A percentile compares a stretch with the other conserved stretches of the same genome.
Conservation (phyloP, 2,797 vertebrate species). For the Lagocephalus sceleratus region DNA sequence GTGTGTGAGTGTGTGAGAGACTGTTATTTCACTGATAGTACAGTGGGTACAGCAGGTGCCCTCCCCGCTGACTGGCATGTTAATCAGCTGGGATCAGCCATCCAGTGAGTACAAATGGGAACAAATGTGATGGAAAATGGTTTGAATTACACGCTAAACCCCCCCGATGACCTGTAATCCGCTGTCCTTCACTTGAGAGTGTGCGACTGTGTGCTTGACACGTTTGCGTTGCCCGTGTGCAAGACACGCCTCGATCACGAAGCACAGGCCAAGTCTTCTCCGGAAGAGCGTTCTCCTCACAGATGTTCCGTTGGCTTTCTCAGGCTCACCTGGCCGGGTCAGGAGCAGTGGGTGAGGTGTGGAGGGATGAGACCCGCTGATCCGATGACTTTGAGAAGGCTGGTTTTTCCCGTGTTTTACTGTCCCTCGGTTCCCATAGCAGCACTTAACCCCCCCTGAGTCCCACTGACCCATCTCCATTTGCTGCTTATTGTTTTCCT, state of each 20-base stretch:
- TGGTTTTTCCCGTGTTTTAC: too few species aligned
- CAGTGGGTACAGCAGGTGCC: constrained; percentile 53
- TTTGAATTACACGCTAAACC: constrained; percentile 74
- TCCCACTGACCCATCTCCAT: constrained; percentile 4
- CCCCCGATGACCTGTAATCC: constrained; percentile 60
- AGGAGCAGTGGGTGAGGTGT: too few species aligned
- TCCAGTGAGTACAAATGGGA: constrained; percentile 72
- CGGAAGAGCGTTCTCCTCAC: constrained; percentile 14
- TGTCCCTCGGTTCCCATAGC: too few species aligned
- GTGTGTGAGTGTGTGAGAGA: constrained; percentile 12
- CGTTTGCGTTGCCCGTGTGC: not conserved
- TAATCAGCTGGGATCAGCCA: constrained; percentile 70
- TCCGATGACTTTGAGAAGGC: too few species aligned
- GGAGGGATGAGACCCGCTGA: too few species aligned
- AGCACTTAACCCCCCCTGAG: too few species aligned
- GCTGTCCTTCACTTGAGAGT: constrained; percentile 48
- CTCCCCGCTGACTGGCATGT: constrained; percentile 59
- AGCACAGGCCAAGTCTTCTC: constrained; percentile 33
- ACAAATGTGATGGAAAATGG: constrained; percentile 78
- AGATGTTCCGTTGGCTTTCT: too few species aligned
- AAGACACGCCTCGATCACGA: not conserved
- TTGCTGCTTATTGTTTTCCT: constrained; percentile 14
- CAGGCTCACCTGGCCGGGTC: not conserved
- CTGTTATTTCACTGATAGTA: constrained; percentile 20
- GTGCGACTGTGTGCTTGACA: not conserved